phyloP scores from a whole-genome alignment of 2,888 invertebrate genomes.

The Meliscaeva auricollis region DNA sequence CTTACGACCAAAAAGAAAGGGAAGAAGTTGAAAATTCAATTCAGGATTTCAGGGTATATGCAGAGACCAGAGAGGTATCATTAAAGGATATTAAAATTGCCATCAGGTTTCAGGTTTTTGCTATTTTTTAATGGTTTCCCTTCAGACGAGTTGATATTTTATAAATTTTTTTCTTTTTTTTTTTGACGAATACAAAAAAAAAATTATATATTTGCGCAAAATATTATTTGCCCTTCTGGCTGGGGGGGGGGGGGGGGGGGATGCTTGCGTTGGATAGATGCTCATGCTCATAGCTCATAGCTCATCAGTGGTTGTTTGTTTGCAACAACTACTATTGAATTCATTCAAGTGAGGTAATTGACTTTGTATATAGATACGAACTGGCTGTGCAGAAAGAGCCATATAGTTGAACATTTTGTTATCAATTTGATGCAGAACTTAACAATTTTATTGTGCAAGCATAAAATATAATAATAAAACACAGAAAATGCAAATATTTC shows the following conservation, averaged over 20 bases:
- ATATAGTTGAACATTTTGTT: slow-evolving; percentile 30
- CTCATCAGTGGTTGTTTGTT: slow-evolving; percentile 55
- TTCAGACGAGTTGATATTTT: background rate
- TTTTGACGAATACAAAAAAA: background rate
- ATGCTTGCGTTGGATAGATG: no score
- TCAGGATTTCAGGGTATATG: slow-evolving; percentile 28
- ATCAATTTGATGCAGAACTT: slow-evolving; percentile 30
- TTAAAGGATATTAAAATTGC: slow-evolving; percentile 75
- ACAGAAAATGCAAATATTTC: slow-evolving; percentile 26
- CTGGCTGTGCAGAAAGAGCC: background rate
- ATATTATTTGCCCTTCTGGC: slow-evolving; percentile 48
- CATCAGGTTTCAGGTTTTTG: slow-evolving; percentile 63
- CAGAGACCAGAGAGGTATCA: slow-evolving; percentile 46
- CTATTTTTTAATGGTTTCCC: slow-evolving; percentile 59
- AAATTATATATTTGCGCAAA: slow-evolving; percentile 20
- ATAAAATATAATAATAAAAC: slow-evolving; percentile 2
- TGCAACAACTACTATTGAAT: slow-evolving; percentile 33
- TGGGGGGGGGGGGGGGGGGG: background rate
- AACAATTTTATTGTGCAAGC: slow-evolving; percentile 19
- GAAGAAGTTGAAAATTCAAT: slow-evolving; percentile 58
- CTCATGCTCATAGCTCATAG: no score
- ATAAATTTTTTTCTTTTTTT: background rate
- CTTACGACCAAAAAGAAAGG: background rate
- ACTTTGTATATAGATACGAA: slow-evolving; percentile 1
- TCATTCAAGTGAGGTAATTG: slow-evolving; percentile 49